Evolutionary conservation across 2,888 invertebrate genomes (phyloP), one percentile per base, ranked within the genome.

Genomic region (Lymantria monacha): DNA sequence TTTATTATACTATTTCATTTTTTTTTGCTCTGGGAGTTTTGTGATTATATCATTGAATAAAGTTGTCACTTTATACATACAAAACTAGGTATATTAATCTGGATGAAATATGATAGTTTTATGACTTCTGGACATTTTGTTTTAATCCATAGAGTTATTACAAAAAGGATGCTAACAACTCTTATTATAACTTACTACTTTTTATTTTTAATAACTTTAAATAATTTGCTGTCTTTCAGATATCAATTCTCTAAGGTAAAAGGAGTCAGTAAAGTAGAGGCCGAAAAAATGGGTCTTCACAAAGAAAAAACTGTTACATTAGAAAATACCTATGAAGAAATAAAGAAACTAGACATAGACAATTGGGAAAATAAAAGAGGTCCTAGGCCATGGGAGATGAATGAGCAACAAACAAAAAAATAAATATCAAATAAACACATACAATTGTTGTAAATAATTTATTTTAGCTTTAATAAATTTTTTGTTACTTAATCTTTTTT

Each of bases 331-430:
- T 97, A 93, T 87, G 95, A 96, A 63, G 95, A 95, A 82, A 90
- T 96, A 2, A 92, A 95, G 78, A 81, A 92, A 49, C 80, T 95
- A 38, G 95, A 97, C 76, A 93, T 96, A 63, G 95, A 97, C 60
- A 93, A 95, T 66, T 98, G 97, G 97, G 94, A 96, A 74, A 97
- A 97, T 74, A 94, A 94, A 61, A 90, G 97, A 66, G 97, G 97
- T 0, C 96, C 97, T 7, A 90, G 97, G 48, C 97, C 97, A 0
- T 97, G 97, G 97, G 97, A 97, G 73, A 92, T 93, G 59, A 71
- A 72, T 58, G 61, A 65, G 52, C 57, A 69, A 50, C 51, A 66
- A 57, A 57, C 53, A 12, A 70, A 75, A 47, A 72, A 75, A 69
- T 67, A 52, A 56, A 55, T 36, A 55, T 42, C 43, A 33, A 33